Percentiles rank a stretch among this genome's conserved stretches.
phyloP scores from a whole-genome alignment of 1,140 invertebrate species.

The Coenobita brevimanus region DNA sequence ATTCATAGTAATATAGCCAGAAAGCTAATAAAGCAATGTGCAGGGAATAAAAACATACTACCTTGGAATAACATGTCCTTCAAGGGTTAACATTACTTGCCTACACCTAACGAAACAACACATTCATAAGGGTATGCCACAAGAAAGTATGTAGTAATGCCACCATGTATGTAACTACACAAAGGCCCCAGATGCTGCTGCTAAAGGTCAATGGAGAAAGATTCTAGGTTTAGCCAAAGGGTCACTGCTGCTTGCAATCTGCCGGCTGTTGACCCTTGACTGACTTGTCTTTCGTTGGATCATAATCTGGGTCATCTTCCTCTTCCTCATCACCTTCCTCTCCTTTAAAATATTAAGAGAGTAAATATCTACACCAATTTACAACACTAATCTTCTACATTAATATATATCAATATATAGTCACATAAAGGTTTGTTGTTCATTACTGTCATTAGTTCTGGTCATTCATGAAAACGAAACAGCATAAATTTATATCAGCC shows the following conservation, averaged over 20 bases:
- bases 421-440: constrained; percentile 64
- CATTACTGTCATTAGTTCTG: constrained; percentile 35
- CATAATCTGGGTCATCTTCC: constrained; percentile 70
- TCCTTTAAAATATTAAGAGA: constrained; percentile 41
- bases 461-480: constrained; percentile 8
- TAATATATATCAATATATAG: constrained; percentile 43
- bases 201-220: constrained; percentile 32
- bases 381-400: constrained; percentile 9
- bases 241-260: constrained; percentile 70
- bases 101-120: constrained; percentile 32
- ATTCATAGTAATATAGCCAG: no score
- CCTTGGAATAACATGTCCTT: constrained; percentile 30
- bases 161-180: constrained; percentile 20
- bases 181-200: constrained; percentile 50
- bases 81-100: constrained; percentile 15
- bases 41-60: constrained; percentile 14
- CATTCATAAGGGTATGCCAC: constrained; percentile 21
- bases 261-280: constrained; percentile 56
- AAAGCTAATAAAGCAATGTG: background rate
- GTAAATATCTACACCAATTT: background rate
- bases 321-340: constrained; percentile 69
- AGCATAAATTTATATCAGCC: constrained; percentile 19
- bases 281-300: constrained; percentile 64
- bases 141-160: constrained; percentile 26
- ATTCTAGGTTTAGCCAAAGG: constrained; percentile 41